phyloP scores from a whole-genome alignment of 2,888 invertebrate genomes.

The Caradrina kadenii region DNA sequence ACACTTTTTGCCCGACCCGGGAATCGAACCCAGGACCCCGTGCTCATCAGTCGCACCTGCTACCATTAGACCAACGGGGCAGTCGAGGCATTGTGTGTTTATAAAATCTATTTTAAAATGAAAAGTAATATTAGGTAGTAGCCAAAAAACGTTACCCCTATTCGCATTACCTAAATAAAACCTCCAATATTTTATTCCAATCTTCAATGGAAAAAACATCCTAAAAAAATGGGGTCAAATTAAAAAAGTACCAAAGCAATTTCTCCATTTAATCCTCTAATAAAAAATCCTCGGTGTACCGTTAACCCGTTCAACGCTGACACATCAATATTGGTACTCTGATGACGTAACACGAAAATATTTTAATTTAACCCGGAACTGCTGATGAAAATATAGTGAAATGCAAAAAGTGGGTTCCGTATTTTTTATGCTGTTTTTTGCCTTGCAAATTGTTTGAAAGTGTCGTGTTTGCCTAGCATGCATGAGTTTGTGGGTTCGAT shows the following conservation, averaged over 20 bases:
- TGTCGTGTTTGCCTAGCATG: no score
- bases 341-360: conserved; percentile 41
- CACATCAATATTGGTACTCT: conserved; percentile 53
- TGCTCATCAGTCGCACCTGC: no score
- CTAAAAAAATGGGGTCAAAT: conserved; percentile 43
- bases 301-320: conserved; percentile 52
- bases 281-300: conserved; percentile 45
- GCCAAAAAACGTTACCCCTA: background rate
- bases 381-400: conserved; percentile 22
- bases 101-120: no score
- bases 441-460: no score
- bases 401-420: conserved; percentile 16
- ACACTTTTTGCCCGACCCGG: no score
- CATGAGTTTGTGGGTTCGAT: no score
- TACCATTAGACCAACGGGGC: no score
- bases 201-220: conserved; percentile 36
- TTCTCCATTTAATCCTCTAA: conserved; percentile 55
- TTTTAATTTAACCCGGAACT: conserved; percentile 46
- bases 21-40: no score
- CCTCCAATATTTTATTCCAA: conserved; percentile 33
- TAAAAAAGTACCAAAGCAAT: conserved; percentile 49
- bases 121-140: background rate
- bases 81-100: no score
- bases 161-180: background rate
- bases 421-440: background rate